Evolutionary conservation across 2,113 vertebrate genomes (phyloP).

Genomic region (Arizona elegans): DNA sequence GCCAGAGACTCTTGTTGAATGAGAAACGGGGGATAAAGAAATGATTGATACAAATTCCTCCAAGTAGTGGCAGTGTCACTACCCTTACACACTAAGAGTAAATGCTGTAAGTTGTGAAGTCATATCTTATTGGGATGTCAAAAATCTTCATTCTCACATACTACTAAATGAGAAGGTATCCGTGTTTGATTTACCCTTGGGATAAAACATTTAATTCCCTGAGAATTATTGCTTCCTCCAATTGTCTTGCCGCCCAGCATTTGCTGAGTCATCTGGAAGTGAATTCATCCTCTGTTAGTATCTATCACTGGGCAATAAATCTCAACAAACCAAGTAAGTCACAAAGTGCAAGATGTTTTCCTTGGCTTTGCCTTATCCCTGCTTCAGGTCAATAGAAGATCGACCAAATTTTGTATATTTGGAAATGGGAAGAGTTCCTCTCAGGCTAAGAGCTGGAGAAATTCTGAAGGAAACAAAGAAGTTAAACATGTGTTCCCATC

Average conservation of each 20-base stretch:
- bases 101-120: neutral
- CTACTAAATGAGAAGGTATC: neutral
- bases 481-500: neutral
- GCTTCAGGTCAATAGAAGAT: neutral
- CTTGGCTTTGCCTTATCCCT: neutral
- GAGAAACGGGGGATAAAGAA: neutral
- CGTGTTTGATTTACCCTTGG: neutral
- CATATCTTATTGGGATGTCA: rapidly evolving
- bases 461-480: neutral
- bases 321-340: neutral
- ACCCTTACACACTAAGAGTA: neutral
- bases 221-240: neutral
- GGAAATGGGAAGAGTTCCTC: neutral
- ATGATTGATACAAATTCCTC: constrained; percentile 2
- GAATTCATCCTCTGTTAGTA: neutral
- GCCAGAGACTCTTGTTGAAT: constrained; percentile 3
- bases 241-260: neutral
- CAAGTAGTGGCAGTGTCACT: neutral
- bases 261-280: neutral
- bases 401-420: neutral
- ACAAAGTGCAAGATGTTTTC: neutral
- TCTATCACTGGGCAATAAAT: neutral
- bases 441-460: neutral
- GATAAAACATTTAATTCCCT: neutral
- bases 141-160: neutral